Conservation (phyloP, 2,113 vertebrate species). For the Sus scrofa region T2T-Sscrofa CM000819.6:89296501-89297000, state of each 20-base stretch:
- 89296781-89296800: too few relatives aligned
- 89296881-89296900: background rate
- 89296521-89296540: background rate
- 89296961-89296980: background rate
- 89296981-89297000: background rate
- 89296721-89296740: background rate
- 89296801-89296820: too few relatives aligned
- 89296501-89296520: background rate
- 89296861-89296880: too few relatives aligned
- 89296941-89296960: too few relatives aligned
- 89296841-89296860: background rate
- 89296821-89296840: fast-evolving
- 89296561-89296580: background rate
- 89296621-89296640: background rate
- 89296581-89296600: background rate
- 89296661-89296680: background rate
- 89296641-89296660: background rate
- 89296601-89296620: background rate
- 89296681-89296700: too few relatives aligned
- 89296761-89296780: background rate
- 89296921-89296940: background rate
- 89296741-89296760: background rate
- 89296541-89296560: background rate
- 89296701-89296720: background rate
- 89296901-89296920: background rate